Percentiles rank a stretch among this genome's conserved stretches.
Evolutionary conservation across 2,888 invertebrate genomes (phyloP).

Genomic region (Leucophenga montana): DNA sequence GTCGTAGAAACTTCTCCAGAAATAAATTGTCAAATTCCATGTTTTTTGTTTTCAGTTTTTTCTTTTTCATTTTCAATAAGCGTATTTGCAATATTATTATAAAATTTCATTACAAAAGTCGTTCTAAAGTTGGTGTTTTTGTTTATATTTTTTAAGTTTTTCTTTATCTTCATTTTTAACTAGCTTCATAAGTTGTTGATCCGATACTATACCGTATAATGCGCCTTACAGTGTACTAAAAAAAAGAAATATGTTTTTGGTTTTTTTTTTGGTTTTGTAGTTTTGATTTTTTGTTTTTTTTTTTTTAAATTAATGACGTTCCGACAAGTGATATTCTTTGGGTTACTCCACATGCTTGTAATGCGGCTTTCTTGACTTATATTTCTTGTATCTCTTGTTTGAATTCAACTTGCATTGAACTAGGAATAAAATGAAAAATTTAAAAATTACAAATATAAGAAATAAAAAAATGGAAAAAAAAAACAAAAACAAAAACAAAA

Average conservation of each 20-base stretch:
- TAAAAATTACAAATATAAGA: not conserved
- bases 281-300: too few relatives aligned
- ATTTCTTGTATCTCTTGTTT: too few relatives aligned
- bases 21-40: too few relatives aligned
- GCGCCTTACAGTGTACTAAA: slow-evolving; percentile 56
- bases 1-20: too few relatives aligned
- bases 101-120: not conserved
- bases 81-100: slow-evolving; percentile 25
- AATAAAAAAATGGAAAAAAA: too few relatives aligned
- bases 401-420: too few relatives aligned
- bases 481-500: too few relatives aligned
- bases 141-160: not conserved
- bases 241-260: slow-evolving; percentile 9
- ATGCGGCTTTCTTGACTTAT: too few relatives aligned
- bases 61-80: slow-evolving; percentile 8
- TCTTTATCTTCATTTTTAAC: not conserved
- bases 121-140: not conserved
- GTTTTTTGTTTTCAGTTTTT: too few relatives aligned
- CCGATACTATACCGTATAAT: slow-evolving; percentile 51
- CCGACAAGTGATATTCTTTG: not conserved
- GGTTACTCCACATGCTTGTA: not conserved
- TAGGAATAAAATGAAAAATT: not conserved
- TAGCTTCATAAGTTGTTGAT: not conserved
- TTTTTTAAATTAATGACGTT: not conserved
- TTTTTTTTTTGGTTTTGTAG: too few relatives aligned